Percentiles rank a stretch among this genome's conserved stretches.
These are phyloP conservation scores for Conus ventricosus DNA, from an alignment of 1,140 invertebrate species.

Conservation along the genomic window DNA sequence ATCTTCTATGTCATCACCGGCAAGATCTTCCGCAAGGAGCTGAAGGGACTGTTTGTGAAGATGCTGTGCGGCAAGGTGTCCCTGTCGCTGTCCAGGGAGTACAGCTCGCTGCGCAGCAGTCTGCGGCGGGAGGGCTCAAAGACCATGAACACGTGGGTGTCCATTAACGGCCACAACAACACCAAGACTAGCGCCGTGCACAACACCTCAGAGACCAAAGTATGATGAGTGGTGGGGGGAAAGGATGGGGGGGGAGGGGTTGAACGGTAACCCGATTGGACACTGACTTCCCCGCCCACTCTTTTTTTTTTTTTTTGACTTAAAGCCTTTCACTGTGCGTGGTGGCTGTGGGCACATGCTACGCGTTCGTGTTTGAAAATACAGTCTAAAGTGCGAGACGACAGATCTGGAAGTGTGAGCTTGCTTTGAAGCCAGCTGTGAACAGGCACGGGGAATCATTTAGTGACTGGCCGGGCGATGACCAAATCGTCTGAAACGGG, in stretches of 20 bases:
- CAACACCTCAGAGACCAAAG: background rate
- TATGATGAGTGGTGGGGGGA: background rate
- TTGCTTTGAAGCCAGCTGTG: too few species aligned
- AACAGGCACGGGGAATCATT: too few species aligned
- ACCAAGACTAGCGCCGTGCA: background rate
- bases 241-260: background rate
- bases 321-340: too few species aligned
- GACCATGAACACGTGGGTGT: conserved; percentile 47
- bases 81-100: conserved; percentile 51
- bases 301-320: background rate
- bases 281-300: too few species aligned
- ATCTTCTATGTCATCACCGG: conserved; percentile 72
- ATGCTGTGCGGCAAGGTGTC: conserved; percentile 46
- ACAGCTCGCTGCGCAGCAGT: conserved; percentile 56
- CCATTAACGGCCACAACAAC: conserved; percentile 47
- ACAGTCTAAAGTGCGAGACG: too few species aligned
- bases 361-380: background rate
- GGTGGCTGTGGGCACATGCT: background rate
- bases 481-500: too few species aligned
- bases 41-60: conserved; percentile 57
- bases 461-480: too few species aligned
- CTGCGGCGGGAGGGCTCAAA: conserved; percentile 25
- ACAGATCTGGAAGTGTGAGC: too few species aligned
- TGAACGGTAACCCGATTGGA: too few species aligned
- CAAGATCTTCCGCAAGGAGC: conserved; percentile 69